phyloP scores from a whole-genome alignment of 2,888 invertebrate species.

The Drymonia ruficornis region DNA sequence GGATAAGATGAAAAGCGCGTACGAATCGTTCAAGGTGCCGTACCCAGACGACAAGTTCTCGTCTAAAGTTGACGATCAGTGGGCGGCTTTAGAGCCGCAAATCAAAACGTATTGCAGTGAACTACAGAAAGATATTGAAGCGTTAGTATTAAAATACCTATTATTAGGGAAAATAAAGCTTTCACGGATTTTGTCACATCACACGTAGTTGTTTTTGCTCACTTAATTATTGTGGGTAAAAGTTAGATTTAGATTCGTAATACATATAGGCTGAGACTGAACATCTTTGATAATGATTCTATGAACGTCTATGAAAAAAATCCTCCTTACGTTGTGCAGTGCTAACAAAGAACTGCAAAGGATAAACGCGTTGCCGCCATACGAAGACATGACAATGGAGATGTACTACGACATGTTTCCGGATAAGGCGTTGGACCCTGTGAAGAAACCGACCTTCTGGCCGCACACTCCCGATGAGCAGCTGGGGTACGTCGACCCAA shows the following conservation, averaged over 20 bases:
- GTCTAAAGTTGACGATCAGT: constrained; percentile 63
- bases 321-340: constrained; percentile 33
- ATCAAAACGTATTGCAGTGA: constrained; percentile 58
- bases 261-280: too few relatives aligned
- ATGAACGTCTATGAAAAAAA: too few relatives aligned
- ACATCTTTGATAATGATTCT: too few relatives aligned
- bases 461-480: constrained; percentile 72
- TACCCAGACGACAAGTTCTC: constrained; percentile 62
- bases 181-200: too few relatives aligned
- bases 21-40: constrained; percentile 58
- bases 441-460: constrained; percentile 69
- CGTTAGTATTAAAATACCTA: constrained; percentile 40
- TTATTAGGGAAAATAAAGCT: too few relatives aligned
- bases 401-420: constrained; percentile 61
- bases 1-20: constrained; percentile 60
- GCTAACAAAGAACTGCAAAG: constrained; percentile 55
- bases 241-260: too few relatives aligned
- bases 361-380: constrained; percentile 62
- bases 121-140: constrained; percentile 52
- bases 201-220: too few relatives aligned
- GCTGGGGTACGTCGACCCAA: constrained; percentile 50
- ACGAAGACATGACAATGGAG: constrained; percentile 72
- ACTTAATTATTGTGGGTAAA: too few relatives aligned
- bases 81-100: constrained; percentile 54
- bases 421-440: constrained; percentile 53